phyloP scores from a whole-genome alignment of 1,140 invertebrate species.

The Steinernema feltiae region DNA sequence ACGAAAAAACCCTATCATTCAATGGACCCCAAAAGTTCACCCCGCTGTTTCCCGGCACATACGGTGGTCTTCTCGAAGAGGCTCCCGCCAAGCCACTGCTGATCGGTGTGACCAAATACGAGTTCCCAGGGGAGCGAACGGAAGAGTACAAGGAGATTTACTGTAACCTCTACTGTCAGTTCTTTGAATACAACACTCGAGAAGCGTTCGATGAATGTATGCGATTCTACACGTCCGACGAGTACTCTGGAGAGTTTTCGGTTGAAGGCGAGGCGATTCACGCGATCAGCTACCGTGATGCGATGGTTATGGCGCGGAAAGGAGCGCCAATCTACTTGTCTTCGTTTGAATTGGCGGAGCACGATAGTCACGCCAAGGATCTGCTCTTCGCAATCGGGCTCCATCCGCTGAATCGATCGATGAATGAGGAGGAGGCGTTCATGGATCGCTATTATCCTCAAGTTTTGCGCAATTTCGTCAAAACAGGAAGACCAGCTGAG shows the following conservation, averaged over 20 bases:
- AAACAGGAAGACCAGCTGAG: neutral
- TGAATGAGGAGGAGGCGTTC: constrained; percentile 1
- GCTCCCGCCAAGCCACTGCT: neutral
- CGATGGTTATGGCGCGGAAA: neutral
- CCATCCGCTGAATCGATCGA: neutral
- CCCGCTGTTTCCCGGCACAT: neutral
- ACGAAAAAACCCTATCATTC: neutral
- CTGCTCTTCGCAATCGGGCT: neutral
- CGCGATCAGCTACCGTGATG: constrained; percentile 4
- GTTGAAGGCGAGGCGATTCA: neutral
- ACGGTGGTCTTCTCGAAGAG: neutral
- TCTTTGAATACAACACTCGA: neutral
- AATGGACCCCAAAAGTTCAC: neutral
- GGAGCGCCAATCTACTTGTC: neutral
- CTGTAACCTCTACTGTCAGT: neutral
- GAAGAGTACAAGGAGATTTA: neutral
- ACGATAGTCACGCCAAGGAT: neutral
- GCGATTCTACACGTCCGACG: neutral
- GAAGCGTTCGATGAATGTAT: neutral
- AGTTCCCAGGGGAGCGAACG: neutral
- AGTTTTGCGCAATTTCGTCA: constrained; percentile 17
- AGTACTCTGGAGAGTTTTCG: neutral
- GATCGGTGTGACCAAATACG: neutral
- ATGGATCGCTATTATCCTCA: constrained; percentile 19
- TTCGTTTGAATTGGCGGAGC: neutral